These are phyloP conservation scores for Chrysochloris asiatica DNA, from an alignment of 2,113 vertebrate species.

Conservation along the genomic window DNA sequence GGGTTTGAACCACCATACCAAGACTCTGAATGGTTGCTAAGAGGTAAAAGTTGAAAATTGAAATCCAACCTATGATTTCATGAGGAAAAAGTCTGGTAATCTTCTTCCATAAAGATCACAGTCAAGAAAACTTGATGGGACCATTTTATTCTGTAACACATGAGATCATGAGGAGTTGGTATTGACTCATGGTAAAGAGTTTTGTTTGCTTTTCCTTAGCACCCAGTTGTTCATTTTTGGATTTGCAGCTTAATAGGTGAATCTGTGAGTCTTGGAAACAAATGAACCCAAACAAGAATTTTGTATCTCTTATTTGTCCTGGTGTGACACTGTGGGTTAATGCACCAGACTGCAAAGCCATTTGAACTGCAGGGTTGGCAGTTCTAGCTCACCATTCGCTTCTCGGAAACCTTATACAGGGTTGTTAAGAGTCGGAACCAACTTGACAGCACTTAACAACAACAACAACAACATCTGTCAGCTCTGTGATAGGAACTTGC, in stretches of 20 bases:
- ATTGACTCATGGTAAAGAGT: neutral
- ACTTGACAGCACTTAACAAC: no score
- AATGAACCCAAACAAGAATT: neutral
- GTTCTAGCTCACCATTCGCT: no score
- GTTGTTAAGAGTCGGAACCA: no score
- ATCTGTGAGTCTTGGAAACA: neutral
- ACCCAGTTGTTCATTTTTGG: neutral
- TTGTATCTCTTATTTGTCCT: neutral
- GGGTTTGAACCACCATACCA: no score
- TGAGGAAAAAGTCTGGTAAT: neutral
- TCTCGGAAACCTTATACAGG: no score
- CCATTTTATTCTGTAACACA: neutral
- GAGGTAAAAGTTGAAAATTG: no score
- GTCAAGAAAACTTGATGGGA: neutral
- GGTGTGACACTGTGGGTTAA: no score
- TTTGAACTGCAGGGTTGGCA: no score
- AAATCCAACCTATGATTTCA: neutral
- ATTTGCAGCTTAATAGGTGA: neutral
- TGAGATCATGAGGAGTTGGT: neutral
- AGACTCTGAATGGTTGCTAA: no score
- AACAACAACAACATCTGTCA: no score
- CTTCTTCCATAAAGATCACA: neutral
- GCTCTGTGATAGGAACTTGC: neutral
- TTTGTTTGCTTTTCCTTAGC: neutral
- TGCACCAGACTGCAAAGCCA: no score